These are phyloP conservation scores for Dendrocincla fuliginosa DNA, from an alignment of 2,797 vertebrate genomes.

Conservation along the genomic window DNA sequence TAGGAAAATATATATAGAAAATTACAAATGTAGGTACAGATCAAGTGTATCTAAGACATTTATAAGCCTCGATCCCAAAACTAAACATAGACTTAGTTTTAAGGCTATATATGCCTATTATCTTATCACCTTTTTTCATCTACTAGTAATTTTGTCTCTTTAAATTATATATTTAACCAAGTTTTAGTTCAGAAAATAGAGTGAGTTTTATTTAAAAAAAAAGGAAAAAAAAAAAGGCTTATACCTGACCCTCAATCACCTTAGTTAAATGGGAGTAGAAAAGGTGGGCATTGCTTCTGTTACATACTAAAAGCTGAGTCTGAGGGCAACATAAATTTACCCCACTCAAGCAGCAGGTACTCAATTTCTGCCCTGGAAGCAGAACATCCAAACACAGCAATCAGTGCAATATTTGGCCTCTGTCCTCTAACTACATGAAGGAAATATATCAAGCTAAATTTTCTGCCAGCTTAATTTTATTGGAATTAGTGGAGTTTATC, in stretches of 20 bases:
- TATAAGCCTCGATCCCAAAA: not conserved
- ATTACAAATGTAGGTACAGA: not conserved
- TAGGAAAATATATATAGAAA: not conserved
- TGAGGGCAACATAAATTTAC: conserved; percentile 20
- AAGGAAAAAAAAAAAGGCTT: not conserved
- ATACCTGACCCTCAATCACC: not conserved
- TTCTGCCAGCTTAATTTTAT: conserved; percentile 54
- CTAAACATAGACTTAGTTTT: not conserved
- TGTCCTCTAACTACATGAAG: conserved; percentile 43
- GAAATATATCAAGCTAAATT: conserved; percentile 45
- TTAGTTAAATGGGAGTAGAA: not conserved
- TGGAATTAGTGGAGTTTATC: conserved; percentile 65
- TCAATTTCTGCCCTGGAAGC: conserved; percentile 38
- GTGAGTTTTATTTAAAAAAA: not conserved
- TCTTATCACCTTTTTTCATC: not conserved
- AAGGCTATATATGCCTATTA: not conserved
- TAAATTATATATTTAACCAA: not conserved
- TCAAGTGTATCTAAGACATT: not conserved
- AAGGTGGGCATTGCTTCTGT: not conserved
- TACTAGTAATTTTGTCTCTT: not conserved
- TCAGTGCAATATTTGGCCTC: conserved; percentile 42
- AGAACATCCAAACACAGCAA: conserved; percentile 33
- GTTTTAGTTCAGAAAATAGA: not conserved
- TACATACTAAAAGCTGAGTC: not conserved
- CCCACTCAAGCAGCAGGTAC: conserved; percentile 3